Conservation (phyloP, 2,888 invertebrate species). For the Agonopterix alstromeriana region DNA sequence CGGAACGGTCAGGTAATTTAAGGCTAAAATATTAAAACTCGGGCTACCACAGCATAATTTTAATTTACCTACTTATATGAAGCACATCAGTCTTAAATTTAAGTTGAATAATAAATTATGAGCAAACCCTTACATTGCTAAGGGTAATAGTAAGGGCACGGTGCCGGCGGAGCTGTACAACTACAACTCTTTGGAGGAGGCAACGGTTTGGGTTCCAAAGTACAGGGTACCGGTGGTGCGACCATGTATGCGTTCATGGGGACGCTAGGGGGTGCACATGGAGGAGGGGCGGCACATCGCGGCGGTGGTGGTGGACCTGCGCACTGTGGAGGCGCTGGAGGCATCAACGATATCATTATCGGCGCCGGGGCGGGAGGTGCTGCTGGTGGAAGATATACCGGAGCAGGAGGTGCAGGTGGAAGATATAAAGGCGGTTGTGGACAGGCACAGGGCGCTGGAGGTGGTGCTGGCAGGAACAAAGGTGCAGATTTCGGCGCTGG, state of each 20-base stretch:
- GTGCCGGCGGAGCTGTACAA: constrained; percentile 5
- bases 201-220: constrained; percentile 54
- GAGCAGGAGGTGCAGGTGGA: constrained; percentile 5
- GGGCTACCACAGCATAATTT: neutral
- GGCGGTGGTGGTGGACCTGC: constrained; percentile 11
- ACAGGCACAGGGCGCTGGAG: constrained; percentile 11
- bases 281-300: constrained; percentile 27
- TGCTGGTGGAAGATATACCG: constrained; percentile 9
- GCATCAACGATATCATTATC: constrained; percentile 40
- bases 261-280: constrained; percentile 28
- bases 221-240: constrained; percentile 50
- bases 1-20: too few relatives aligned
- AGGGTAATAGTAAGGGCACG: constrained; percentile 9
- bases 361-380: constrained; percentile 26
- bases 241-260: constrained; percentile 62
- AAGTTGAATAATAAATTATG: too few relatives aligned
- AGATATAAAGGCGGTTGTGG: constrained; percentile 2
- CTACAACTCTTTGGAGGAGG: constrained; percentile 14
- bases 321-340: constrained; percentile 28
- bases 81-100: neutral
- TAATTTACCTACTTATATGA: neutral
- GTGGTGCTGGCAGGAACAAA: constrained; percentile 13
- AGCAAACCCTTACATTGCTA: too few relatives aligned
- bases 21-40: too few relatives aligned
- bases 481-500: constrained; percentile 13